These are phyloP conservation scores for Labroides dimidiatus DNA, from an alignment of 2,797 vertebrate genomes.

Conservation along the genomic window DNA sequence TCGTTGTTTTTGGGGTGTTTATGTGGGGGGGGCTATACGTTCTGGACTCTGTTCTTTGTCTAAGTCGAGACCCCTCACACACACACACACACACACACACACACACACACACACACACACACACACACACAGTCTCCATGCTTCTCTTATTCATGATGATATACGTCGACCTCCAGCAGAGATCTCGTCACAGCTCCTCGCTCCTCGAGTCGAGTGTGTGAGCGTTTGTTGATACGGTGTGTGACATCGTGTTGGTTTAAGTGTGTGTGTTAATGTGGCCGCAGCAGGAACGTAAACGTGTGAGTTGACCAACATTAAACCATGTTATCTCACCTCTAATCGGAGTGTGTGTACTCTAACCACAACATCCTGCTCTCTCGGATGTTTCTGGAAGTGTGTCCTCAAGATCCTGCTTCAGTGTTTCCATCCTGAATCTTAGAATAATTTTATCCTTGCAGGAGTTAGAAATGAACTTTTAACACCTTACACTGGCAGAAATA, in stretches of 20 bases:
- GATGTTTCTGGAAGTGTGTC: background rate
- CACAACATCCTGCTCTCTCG: background rate
- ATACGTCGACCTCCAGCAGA: background rate
- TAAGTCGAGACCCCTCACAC: background rate
- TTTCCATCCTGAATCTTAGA: too few species aligned
- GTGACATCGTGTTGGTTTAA: too few species aligned
- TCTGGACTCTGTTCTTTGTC: slow-evolving; percentile 42
- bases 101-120: slow-evolving; percentile 3
- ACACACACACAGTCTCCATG: background rate
- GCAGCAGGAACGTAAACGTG: slow-evolving; percentile 39
- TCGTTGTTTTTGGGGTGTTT: slow-evolving; percentile 11
- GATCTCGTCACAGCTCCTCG: too few species aligned
- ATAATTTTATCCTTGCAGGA: too few species aligned
- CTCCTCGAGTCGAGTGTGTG: too few species aligned
- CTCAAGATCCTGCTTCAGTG: too few species aligned
- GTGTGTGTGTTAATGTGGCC: background rate
- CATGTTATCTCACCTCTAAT: slow-evolving; percentile 29
- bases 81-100: background rate
- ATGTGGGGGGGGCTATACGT: slow-evolving; percentile 15
- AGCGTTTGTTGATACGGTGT: too few species aligned
- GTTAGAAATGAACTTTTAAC: too few species aligned
- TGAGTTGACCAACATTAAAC: background rate
- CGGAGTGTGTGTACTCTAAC: background rate
- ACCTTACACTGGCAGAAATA: too few species aligned
- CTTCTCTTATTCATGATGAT: background rate